phyloP scores from a whole-genome alignment of 1,140 invertebrate species.

The Argopecten irradians region DNA sequence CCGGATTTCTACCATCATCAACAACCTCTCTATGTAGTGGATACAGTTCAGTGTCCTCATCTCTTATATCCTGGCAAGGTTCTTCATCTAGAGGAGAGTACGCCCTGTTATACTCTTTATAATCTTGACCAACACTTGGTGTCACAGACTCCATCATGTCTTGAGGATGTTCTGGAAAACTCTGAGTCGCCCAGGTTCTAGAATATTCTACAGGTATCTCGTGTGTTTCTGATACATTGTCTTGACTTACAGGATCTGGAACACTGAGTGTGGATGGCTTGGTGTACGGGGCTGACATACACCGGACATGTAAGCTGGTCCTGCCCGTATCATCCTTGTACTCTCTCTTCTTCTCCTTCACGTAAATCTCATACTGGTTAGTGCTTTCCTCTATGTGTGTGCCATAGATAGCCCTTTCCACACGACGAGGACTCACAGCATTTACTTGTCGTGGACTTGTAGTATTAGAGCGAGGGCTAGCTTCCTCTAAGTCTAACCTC shows the following conservation, averaged over 20 bases:
- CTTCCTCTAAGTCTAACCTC: neutral
- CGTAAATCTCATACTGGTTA: conserved; percentile 70
- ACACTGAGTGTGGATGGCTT: conserved; percentile 37
- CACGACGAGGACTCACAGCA: neutral
- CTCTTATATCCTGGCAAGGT: neutral
- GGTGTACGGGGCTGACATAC: conserved; percentile 63
- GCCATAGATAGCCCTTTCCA: conserved; percentile 57
- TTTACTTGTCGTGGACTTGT: neutral
- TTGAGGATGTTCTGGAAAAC: neutral
- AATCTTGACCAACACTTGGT: neutral
- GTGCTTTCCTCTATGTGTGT: conserved; percentile 63
- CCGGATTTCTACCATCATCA: neutral
- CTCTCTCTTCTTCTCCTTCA: conserved; percentile 53
- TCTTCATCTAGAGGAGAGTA: neutral
- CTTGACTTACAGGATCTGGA: neutral
- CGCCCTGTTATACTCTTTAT: neutral
- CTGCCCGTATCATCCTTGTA: conserved; percentile 43
- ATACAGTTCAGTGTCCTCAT: neutral
- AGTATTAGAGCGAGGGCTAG: neutral
- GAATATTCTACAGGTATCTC: neutral
- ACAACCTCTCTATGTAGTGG: neutral
- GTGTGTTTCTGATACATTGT: neutral
- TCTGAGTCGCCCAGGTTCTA: neutral
- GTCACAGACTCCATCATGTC: neutral
- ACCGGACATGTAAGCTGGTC: conserved; percentile 62